Evolutionary conservation across 1,140 invertebrate genomes (phyloP), one percentile per base, ranked within the genome.

Genomic region (Meloidogyne exigua): DNA sequence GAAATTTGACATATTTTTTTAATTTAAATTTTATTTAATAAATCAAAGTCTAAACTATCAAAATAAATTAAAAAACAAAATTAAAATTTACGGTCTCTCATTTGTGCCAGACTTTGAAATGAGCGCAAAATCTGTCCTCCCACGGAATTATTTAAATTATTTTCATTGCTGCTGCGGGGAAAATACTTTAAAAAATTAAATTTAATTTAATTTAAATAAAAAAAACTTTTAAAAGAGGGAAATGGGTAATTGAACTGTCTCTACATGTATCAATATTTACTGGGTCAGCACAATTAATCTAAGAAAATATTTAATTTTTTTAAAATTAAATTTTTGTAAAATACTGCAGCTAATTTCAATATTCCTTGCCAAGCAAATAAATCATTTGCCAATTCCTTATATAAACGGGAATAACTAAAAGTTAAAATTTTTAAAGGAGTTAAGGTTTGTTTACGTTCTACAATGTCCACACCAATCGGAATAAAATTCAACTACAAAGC

Each of bases 381-480:
- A 68, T 87, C 75, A 18, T 71, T 72, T 10, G 85, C 84, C 25
- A 87, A 75, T n/a, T 80, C 68, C 25, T 83, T 77, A 76, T 80
- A 85, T 23, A 84, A 73, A n/a, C 72, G 72, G 0, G 72, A 62
- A 73, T 73, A 73, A 21, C 72, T 73, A 72, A 57, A 72, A 21
- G 13, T 23, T 32, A n/a, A n/a, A 32, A 3, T 32, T 32, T 32
- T 3, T 32, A 32, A 32, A 7, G 28, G 7, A 32, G 28, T 32
- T 32, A 32, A 32, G 2, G 28, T 32, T 32, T 7, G 80, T 83
- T 44, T 84, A 87, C n/a, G 75, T 26, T 73, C 85, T 70, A 63
- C 85, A 86, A 76, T 86, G 85, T 9, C 85, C 85, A 68, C 85
- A 87, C 85, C 86, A 87, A 68, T 87, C 85, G 26, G 84, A 84